These are phyloP conservation scores for Dinomys branickii DNA, from an alignment of 2,113 vertebrate genomes.

Conservation along the genomic window DNA sequence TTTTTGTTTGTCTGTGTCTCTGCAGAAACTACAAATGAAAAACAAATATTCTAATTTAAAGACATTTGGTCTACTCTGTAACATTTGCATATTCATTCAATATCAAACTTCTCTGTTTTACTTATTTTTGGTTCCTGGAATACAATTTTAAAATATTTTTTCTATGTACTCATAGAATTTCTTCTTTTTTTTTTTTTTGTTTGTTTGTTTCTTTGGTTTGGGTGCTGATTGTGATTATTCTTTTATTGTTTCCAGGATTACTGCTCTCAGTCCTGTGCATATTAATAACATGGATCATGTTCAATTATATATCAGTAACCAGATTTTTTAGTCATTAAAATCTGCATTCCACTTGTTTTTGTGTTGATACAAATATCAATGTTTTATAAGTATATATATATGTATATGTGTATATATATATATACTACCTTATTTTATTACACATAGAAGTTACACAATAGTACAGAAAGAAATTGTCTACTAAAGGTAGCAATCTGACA, in stretches of 20 bases:
- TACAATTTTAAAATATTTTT: not conserved
- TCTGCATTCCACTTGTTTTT: not conserved
- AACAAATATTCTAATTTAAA: not conserved
- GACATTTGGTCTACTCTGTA: not conserved
- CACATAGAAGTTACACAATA: not conserved
- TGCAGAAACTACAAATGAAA: not conserved
- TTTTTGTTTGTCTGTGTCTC: not conserved
- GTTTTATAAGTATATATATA: not conserved
- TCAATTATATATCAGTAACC: conserved; percentile 15
- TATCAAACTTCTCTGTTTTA: not conserved
- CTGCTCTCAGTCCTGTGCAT: not conserved
- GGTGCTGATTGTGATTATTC: not conserved
- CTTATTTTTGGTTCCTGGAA: not conserved
- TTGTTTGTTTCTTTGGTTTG: not conserved
- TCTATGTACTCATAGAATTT: not conserved
- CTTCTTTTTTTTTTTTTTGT: not conserved
- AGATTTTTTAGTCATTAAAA: conserved; percentile 3
- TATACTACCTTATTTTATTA: not conserved
- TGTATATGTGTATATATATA: too few relatives aligned
- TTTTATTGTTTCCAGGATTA: conserved; percentile 1
- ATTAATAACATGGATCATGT: not conserved
- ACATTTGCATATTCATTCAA: not conserved
- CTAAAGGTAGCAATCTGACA: not conserved
- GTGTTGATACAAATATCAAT: not conserved
- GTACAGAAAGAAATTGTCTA: not conserved